Conservation (phyloP, 2,888 invertebrate genomes). For the Agrypnus murinus region DNA sequence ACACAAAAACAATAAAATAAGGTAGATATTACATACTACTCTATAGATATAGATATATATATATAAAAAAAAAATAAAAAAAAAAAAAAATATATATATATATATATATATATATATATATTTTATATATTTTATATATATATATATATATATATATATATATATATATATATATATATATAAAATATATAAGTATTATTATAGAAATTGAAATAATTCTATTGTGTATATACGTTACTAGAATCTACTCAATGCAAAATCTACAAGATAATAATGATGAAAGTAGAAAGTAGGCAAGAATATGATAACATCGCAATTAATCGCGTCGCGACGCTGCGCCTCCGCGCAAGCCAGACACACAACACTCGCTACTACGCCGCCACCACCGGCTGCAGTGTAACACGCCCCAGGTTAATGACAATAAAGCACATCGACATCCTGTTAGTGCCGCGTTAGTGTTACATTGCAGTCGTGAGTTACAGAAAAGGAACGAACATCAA, state of each 20-base stretch:
- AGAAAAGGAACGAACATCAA: slow-evolving; percentile 69
- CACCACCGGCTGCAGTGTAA: slow-evolving; percentile 71
- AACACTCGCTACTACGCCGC: slow-evolving; percentile 68
- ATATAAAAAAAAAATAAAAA: no score
- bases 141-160: no score
- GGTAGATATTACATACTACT: not conserved
- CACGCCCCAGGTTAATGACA: slow-evolving; percentile 65
- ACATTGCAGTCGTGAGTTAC: slow-evolving; percentile 72
- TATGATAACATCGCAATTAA: slow-evolving; percentile 34
- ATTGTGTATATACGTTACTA: slow-evolving; percentile 35
- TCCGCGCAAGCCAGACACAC: slow-evolving; percentile 67
- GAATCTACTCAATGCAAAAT: slow-evolving; percentile 45
- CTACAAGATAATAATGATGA: slow-evolving; percentile 45
- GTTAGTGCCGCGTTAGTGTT: slow-evolving; percentile 72
- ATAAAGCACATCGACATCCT: slow-evolving; percentile 71
- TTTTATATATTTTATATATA: no score
- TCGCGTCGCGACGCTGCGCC: slow-evolving; percentile 48
- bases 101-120: no score
- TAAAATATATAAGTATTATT: not conserved
- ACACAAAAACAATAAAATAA: not conserved
- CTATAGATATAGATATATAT: slow-evolving; percentile 5
- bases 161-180: slow-evolving; percentile 4
- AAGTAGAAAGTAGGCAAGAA: slow-evolving; percentile 39
- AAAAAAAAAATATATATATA: no score
- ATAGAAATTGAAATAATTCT: slow-evolving; percentile 16